Conservation (phyloP, 2,797 vertebrate species). For the Poeciliopsis paucimaculata region DNA sequence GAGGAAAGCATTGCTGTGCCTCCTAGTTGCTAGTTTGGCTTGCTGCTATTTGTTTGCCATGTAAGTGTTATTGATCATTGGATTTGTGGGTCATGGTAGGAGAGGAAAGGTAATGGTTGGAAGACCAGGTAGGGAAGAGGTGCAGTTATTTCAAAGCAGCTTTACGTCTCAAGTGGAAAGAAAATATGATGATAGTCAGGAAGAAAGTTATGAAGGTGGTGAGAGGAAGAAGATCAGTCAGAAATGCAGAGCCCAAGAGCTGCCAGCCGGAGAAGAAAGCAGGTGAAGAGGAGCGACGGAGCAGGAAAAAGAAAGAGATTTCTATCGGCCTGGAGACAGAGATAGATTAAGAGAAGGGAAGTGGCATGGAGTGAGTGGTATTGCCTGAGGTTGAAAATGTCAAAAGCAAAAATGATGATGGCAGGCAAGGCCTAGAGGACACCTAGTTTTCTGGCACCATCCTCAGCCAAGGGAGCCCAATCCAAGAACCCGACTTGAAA, state of each 20-base stretch:
- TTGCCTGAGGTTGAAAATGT: slow-evolving; percentile 57
- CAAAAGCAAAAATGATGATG: slow-evolving; percentile 58
- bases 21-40: slow-evolving; percentile 13
- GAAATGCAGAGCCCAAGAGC: slow-evolving; percentile 28
- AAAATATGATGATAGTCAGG: slow-evolving; percentile 6
- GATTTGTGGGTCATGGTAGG: background rate
- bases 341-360: slow-evolving; percentile 49
- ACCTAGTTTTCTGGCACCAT: slow-evolving; percentile 39
- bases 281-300: slow-evolving; percentile 49
- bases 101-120: background rate
- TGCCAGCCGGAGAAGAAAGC: slow-evolving; percentile 39
- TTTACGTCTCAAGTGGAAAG: slow-evolving; percentile 38
- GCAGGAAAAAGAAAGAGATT: slow-evolving; percentile 23
- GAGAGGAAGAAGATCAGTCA: slow-evolving; percentile 10
- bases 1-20: slow-evolving; percentile 43
- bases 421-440: slow-evolving; percentile 21
- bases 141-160: background rate
- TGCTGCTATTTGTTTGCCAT: slow-evolving; percentile 31
- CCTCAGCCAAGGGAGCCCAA: slow-evolving; percentile 36
- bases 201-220: slow-evolving; percentile 29
- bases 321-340: slow-evolving; percentile 32
- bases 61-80: slow-evolving; percentile 28
- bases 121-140: background rate
- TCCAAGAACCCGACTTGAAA: slow-evolving; percentile 47
- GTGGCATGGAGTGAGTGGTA: slow-evolving; percentile 34